Percentiles rank a stretch among this genome's conserved stretches.
Evolutionary conservation across 2,113 vertebrate species (phyloP).

Genomic region (Dendrocopos noguchii): DNA sequence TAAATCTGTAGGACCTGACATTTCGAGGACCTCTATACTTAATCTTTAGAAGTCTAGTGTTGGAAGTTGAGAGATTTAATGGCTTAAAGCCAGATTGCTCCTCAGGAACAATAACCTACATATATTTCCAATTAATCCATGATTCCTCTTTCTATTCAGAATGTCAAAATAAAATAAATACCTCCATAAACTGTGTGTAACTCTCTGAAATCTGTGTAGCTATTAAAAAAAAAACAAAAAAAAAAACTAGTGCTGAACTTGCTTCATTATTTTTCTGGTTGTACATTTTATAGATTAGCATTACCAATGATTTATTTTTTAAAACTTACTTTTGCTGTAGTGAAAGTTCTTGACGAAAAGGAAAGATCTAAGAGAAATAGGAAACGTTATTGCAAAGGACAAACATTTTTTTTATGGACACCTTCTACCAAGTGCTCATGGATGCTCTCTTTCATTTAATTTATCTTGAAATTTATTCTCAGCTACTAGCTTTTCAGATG

Average conservation of each 20-base stretch:
- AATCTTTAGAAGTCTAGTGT: not conserved
- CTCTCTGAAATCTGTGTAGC: not conserved
- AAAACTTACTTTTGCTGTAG: not conserved
- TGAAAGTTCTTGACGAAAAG: not conserved
- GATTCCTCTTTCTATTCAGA: not conserved
- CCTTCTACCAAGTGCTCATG: not conserved
- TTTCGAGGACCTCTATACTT: not conserved
- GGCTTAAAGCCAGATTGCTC: not conserved
- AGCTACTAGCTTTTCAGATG: not conserved
- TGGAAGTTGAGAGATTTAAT: not conserved
- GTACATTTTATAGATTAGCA: not conserved
- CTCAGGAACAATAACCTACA: not conserved
- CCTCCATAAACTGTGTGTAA: not conserved
- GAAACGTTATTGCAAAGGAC: not conserved
- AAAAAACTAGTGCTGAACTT: not conserved
- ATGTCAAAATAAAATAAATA: not conserved
- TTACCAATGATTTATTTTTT: not conserved
- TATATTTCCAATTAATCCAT: not conserved
- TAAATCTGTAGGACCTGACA: not conserved
- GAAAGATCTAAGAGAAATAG: not conserved
- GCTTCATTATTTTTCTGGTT: not conserved
- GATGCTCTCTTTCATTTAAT: not conserved
- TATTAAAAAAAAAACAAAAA: not conserved
- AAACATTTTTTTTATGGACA: not conserved
- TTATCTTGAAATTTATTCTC: not conserved